phyloP scores from a whole-genome alignment of 2,797 vertebrate genomes.

The Adrianichthys oophorus region DNA sequence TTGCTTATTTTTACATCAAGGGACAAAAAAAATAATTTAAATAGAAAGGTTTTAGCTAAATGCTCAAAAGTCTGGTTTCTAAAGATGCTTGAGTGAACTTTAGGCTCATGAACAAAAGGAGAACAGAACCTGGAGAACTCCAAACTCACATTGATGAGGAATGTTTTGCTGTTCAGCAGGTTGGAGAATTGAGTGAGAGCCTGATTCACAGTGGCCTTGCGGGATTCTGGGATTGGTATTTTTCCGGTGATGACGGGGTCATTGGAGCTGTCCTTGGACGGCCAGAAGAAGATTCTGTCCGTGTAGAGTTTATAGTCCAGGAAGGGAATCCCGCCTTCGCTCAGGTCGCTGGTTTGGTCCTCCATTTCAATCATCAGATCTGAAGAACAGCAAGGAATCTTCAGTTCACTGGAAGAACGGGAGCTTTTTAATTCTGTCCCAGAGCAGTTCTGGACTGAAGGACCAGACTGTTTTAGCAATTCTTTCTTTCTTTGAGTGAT shows the following conservation, averaged over 20 bases:
- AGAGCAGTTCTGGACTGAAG: too few relatives aligned
- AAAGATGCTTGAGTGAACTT: too few relatives aligned
- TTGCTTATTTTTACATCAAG: too few relatives aligned
- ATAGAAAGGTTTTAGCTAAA: too few relatives aligned
- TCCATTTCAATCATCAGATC: constrained; percentile 99
- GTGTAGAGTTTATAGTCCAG: constrained; percentile 96
- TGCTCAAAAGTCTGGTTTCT: too few relatives aligned
- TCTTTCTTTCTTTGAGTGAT: too few relatives aligned
- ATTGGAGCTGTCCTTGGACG: constrained; percentile 89
- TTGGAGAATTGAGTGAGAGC: constrained; percentile 97
- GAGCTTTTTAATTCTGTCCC: too few relatives aligned
- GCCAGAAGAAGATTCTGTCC: constrained; percentile 93
- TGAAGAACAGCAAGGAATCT: constrained; percentile 40
- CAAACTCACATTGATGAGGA: constrained; percentile 88
- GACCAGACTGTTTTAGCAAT: too few relatives aligned
- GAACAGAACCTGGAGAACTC: not conserved
- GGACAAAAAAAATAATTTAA: not conserved
- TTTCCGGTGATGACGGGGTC: constrained; percentile 92
- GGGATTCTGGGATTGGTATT: constrained; percentile 88
- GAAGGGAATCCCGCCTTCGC: constrained; percentile 91
- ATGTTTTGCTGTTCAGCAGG: constrained; percentile 96
- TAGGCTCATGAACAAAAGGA: not conserved
- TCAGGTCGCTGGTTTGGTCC: constrained; percentile 92
- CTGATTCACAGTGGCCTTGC: constrained; percentile 83
- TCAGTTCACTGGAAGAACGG: too few relatives aligned